phyloP scores from a whole-genome alignment of 2,888 invertebrate genomes.

The Gastracanthus pulcherrimus region DNA sequence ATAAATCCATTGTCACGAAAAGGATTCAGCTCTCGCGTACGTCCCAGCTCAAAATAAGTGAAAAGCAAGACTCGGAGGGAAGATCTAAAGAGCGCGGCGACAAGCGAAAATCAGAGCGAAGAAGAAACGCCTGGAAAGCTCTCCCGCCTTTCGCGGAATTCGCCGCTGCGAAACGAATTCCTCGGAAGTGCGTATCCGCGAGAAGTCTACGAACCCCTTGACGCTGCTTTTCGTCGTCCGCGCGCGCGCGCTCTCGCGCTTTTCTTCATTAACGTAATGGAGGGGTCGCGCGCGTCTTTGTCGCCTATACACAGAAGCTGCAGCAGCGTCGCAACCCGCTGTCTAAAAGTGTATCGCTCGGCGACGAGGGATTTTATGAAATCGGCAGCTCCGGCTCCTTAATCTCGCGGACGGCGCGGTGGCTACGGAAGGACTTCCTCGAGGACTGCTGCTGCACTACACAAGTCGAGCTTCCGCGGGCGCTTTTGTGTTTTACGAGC shows the following conservation, averaged over 20 bases:
- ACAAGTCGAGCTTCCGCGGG: background rate
- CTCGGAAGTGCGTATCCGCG: constrained; percentile 65
- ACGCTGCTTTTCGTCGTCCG: constrained; percentile 56
- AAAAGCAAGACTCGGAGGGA: background rate
- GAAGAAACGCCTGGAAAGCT: background rate
- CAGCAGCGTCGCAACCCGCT: background rate
- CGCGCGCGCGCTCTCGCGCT: constrained; percentile 32
- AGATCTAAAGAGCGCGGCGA: constrained; percentile 7
- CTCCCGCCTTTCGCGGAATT: too few species aligned
- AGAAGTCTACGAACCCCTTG: background rate
- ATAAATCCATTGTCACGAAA: too few species aligned
- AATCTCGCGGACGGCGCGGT: constrained; percentile 54
- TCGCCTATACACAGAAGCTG: background rate
- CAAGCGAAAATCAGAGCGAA: background rate
- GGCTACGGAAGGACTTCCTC: constrained; percentile 17
- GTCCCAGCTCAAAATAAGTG: too few species aligned
- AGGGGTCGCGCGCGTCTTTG: constrained; percentile 62
- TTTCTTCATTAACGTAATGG: constrained; percentile 77
- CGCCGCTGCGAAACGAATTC: constrained; percentile 73
- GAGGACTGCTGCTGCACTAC: background rate
- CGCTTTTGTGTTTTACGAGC: constrained; percentile 19
- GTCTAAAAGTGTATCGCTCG: constrained; percentile 61
- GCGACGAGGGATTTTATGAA: constrained; percentile 69
- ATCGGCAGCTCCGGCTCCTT: constrained; percentile 65
- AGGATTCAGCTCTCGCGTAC: too few species aligned